Evolutionary conservation across 2,113 vertebrate species (phyloP).

Genomic region (Mesoclemmys tuberculata): DNA sequence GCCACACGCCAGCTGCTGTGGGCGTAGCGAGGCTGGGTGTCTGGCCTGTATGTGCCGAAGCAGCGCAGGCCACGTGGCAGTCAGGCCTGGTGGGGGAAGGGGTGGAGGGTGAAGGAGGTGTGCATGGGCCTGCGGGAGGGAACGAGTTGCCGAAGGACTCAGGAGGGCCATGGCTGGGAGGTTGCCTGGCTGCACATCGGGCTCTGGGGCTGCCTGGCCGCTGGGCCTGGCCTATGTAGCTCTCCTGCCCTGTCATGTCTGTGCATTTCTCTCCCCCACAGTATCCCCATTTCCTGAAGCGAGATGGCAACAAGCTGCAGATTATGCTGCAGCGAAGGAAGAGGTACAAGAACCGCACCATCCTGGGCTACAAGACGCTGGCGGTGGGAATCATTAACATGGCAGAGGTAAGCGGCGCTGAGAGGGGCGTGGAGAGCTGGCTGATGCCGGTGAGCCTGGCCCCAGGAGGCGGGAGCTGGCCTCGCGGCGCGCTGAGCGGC

Average conservation of each 20-base stretch:
- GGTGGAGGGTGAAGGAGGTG: not conserved
- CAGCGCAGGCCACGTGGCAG: no score
- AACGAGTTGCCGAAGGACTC: not conserved
- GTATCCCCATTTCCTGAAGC: slow-evolving; percentile 97
- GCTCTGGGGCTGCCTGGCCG: accelerated
- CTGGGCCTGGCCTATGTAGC: not conserved
- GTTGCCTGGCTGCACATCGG: not conserved
- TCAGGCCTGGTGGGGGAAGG: not conserved
- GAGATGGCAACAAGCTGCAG: slow-evolving; percentile 96
- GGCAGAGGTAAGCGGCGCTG: slow-evolving; percentile 86
- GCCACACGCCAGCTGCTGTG: not conserved
- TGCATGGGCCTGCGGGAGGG: not conserved
- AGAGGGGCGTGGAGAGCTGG: not conserved
- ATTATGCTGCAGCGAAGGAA: slow-evolving; percentile 95
- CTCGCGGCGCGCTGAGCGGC: not conserved
- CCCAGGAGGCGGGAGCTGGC: no score
- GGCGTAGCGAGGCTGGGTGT: no score
- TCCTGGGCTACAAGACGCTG: slow-evolving; percentile 96
- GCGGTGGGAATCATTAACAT: slow-evolving; percentile 93
- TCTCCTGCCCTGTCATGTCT: not conserved
- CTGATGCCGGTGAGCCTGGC: not conserved
- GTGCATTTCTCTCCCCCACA: slow-evolving; percentile 49
- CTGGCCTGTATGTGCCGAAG: no score
- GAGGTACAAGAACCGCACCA: slow-evolving; percentile 95
- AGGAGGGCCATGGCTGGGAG: not conserved